phyloP scores from a whole-genome alignment of 1,140 invertebrate species.

The Habropoda laboriosa region DNA sequence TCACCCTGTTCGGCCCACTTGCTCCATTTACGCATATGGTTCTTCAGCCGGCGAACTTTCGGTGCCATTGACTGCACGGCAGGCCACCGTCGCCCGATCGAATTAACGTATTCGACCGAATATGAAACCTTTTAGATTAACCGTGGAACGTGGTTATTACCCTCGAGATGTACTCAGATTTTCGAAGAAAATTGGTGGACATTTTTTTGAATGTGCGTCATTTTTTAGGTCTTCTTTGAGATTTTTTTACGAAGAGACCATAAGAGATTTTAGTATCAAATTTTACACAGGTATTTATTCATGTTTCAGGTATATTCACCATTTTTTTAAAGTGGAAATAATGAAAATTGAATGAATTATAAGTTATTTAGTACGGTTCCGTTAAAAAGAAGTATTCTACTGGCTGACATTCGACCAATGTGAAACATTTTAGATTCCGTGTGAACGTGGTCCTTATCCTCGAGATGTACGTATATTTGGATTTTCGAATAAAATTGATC shows the following conservation, averaged over 20 bases:
- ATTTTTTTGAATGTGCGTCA: too few species aligned
- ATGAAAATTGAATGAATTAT: too few species aligned
- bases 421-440: constrained; percentile 1
- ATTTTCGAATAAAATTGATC: too few species aligned
- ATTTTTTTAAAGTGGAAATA: too few species aligned
- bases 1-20: constrained; percentile 35
- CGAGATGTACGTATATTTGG: too few species aligned
- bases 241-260: too few species aligned
- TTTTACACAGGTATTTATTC: too few species aligned
- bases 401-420: background rate
- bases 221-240: too few species aligned
- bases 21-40: constrained; percentile 72
- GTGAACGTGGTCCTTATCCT: background rate
- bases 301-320: too few species aligned
- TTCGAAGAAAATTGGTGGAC: background rate
- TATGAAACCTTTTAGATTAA: background rate
- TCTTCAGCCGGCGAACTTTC: constrained; percentile 38
- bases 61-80: background rate
- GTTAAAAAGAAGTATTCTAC: too few species aligned
- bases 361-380: too few species aligned
- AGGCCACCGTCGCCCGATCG: background rate
- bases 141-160: background rate
- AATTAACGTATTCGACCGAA: constrained; percentile 28
- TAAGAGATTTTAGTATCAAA: too few species aligned
- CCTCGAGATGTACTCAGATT: background rate